A percentile compares a stretch with the other conserved stretches of the same genome.
These are phyloP conservation scores for Triplophysa siluroides DNA, from an alignment of 2,113 vertebrate species.

Conservation along the genomic window DNA sequence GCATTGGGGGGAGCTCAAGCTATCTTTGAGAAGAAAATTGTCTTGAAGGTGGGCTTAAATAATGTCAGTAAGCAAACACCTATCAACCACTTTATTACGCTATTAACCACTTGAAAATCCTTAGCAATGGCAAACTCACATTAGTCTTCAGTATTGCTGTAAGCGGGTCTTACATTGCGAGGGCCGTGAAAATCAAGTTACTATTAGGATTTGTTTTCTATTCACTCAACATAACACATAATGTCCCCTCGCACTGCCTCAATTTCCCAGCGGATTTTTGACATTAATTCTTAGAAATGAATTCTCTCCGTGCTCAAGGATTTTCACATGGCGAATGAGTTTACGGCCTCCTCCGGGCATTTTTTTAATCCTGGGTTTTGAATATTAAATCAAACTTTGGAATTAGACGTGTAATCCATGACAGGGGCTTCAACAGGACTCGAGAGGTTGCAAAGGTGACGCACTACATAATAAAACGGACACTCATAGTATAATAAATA, in stretches of 20 bases:
- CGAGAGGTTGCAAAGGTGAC: neutral
- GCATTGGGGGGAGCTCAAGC: too few species aligned
- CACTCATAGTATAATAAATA: neutral
- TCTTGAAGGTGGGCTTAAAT: neutral
- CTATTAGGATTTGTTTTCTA: neutral
- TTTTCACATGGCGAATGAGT: neutral
- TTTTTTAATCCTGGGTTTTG: constrained; percentile 30
- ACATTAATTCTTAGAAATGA: neutral
- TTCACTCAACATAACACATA: neutral
- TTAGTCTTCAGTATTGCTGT: too few species aligned
- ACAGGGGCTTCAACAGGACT: neutral
- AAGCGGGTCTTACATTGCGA: too few species aligned
- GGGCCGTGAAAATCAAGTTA: neutral
- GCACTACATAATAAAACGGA: neutral
- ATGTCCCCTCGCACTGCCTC: neutral
- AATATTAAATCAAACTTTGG: constrained; percentile 15
- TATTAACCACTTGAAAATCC: neutral
- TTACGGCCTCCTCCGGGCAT: constrained; percentile 18
- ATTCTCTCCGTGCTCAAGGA: neutral
- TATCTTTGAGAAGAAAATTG: too few species aligned
- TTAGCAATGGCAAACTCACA: too few species aligned
- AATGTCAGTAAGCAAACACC: neutral
- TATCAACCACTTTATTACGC: neutral
- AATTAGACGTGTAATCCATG: constrained; percentile 42
- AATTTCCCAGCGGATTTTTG: constrained; percentile 34